Evolutionary conservation across 2,888 invertebrate genomes (phyloP), one percentile per base, ranked within the genome.

Genomic region (Melanostoma mellinum): DNA sequence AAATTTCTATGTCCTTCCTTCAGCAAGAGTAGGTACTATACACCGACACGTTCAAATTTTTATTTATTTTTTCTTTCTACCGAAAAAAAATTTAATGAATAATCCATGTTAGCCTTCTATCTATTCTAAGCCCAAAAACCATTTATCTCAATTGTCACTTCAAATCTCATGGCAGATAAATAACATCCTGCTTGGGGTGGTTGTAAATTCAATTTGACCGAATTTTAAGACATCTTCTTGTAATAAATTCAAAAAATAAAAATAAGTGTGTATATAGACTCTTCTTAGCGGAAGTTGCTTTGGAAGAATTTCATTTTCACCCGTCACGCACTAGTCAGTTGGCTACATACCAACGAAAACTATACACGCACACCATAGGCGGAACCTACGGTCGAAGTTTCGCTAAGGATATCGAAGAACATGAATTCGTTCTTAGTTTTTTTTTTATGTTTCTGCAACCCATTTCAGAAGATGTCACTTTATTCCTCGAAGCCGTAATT

Each of bases 111-210:
- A 68, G 68, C 58, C 56, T 55, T 65, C 67, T 30, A n/a, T 32
- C 20, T 40, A 6, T n/a, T 38, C 35, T 61, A 61, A 32, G 44
- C 48, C 63, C 73, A 44, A 55, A 56, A 56, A 61, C 74, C 73
- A 74, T 79, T 74, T 63, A 79, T 79, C 79, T 79, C 74, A 69
- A 79, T 79, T 79, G 79, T 61, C 79, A 69, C 58, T 79, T 50
- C 10, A 68, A 79, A 74, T 79, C 61, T 74, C 50, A 61, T 60
- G 68, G 55, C 68, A 46, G 56, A 74, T 79, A 79, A 69, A 74
- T 53, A 68, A 73, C 61, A 58, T 20, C 63, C 68, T 61, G 67
- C 63, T 73, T 42, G 60, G 33, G 63, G 30, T 67, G 68, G 56
- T 69, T 73, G 74, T 74, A 73, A 79, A 79, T 79, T 74, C 73